Evolutionary conservation across 2,888 invertebrate genomes (phyloP), one percentile per base, ranked within the genome.

Genomic region (Dermolepida albohirtum): DNA sequence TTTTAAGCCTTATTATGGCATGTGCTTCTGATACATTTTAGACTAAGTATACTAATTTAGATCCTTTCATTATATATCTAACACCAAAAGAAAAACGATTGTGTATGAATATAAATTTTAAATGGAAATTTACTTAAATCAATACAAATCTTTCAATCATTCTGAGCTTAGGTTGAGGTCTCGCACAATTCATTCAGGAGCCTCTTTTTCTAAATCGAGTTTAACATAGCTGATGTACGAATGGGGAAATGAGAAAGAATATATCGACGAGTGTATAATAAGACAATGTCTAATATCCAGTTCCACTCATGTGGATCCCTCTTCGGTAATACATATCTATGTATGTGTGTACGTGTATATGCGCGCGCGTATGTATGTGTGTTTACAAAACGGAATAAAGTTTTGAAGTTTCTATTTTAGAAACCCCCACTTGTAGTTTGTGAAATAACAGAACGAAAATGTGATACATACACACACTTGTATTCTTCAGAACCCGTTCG

Each of bases 371-470:
- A 10, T n/a, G 10, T 16, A 17, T 54, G 54, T 54, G 54, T 54
- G 54, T 75, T 75, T 74, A 74, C 74, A 72, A 72, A 72, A 34
- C 34, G 71, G 73, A 72, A 73, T 73, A 73, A 74, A 74, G 71
- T 74, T 72, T 70, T 69, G 70, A 71, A 72, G 71, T 72, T 72
- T 71, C 71, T 69, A 70, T 69, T 69, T 71, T 72, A 69, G 66
- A 73, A 71, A 70, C 40, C 17, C 54, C 64, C 64, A 64, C 64
- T 64, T 64, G 50, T 49, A 50, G 62, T 51, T 64, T 6, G 41
- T 41, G 63, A 49, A 63, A 29, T 52, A 52, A 34, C 52, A 5
- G 11, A 40, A n/a, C 7, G 17, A 40, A 54, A 54, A 54, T 54
- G 40, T 16, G 54, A 54, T 54, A 40, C 1, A 22, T 22, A 34